These are phyloP conservation scores for Sialia sialis DNA, from an alignment of 2,113 vertebrate genomes.

Conservation along the genomic window DNA sequence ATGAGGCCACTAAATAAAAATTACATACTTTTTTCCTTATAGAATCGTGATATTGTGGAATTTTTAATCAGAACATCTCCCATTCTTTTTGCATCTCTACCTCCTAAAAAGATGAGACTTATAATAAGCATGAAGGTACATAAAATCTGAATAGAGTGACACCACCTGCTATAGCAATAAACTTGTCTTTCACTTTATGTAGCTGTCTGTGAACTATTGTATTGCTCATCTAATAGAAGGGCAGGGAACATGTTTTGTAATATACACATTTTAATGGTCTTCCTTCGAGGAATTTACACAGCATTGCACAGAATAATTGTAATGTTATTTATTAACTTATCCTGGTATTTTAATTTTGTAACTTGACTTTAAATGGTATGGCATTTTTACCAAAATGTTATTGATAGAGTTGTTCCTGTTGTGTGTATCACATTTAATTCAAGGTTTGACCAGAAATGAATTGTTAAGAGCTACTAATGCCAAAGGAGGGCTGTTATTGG, in stretches of 20 bases:
- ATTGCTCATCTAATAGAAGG: neutral
- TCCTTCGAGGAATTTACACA: neutral
- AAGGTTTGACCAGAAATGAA: neutral
- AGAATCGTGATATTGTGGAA: neutral
- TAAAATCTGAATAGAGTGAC: neutral
- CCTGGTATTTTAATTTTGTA: neutral
- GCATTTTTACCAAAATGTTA: neutral
- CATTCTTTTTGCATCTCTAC: neutral
- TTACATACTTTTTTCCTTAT: accelerated
- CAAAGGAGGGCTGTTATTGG: neutral
- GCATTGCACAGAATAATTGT: neutral
- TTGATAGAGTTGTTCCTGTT: neutral
- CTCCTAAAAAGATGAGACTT: neutral
- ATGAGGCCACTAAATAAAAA: neutral
- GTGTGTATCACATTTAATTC: neutral
- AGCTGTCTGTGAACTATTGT: neutral
- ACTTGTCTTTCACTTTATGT: neutral
- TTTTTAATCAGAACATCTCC: neutral
- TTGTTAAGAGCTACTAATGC: neutral
- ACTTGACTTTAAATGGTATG: neutral
- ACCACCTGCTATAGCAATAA: neutral
- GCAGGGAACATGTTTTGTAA: neutral
- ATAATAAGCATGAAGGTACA: neutral
- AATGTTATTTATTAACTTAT: neutral
- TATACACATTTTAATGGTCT: neutral